Base-by-base conservation (phyloP, 2,113 vertebrate genomes). In the Triplophysa siluroides region DNA sequence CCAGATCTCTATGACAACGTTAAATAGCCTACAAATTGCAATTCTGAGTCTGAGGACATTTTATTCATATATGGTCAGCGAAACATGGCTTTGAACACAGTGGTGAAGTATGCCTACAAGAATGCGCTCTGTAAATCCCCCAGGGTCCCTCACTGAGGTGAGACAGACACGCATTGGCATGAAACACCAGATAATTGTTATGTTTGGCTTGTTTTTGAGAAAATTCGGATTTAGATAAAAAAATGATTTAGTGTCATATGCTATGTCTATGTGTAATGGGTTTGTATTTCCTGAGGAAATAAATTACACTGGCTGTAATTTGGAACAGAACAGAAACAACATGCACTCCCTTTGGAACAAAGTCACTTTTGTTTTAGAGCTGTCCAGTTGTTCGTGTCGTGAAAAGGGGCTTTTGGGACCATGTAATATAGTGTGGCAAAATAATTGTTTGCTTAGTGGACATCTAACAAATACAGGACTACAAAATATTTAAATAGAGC, bases 91-190 rank as follows among this genome's bases (percentile, higher is more conserved):
- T 54, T 52, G 56, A 60, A 38, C 4, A 18, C 62, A 43, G 19
- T 14, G 21, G 62, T 85, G 79, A 83, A 73, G 79, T 73, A 79
- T 26, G 43, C 56, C 21, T 69, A n/a, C 23, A 84, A 80, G 83
- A 82, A 86, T 86, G 82, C 65, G 29, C 74, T 47, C 43, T 71
- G 71, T 73, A 77, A 82, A 47, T 43, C 80, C 82, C 72, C n/a
- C 69, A n/a, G 60, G 61, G 63, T 71, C 76, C 41, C 29, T 21
- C 75, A 75, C 7, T 58, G 19, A 58, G 54, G n/a, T n/a, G 8
- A 21, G 2, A 58, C 41, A 73, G 61, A 43, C 26, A 54, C 54
- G n/a, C 16, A 29, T 64, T 11, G 12, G 76, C 11, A 64, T 18
- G 24, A 78, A 45, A 78, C 33, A 56, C 19, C 18, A 19, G 47